Evolutionary conservation across 2,888 invertebrate species (phyloP), one percentile per base, ranked within the genome.

Genomic region (Catocala sponsa): DNA sequence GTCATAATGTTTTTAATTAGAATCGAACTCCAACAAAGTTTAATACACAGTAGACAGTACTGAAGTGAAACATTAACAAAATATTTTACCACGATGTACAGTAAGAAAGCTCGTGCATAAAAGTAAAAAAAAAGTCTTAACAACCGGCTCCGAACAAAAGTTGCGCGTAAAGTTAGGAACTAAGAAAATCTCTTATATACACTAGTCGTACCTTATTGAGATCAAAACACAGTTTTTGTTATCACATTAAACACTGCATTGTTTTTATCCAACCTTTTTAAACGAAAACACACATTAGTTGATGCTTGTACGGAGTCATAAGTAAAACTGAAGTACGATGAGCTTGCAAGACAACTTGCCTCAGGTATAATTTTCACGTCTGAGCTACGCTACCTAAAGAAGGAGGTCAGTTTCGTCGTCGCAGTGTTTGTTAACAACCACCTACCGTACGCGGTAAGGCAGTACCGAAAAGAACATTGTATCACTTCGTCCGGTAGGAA

Each of bases 331-430:
- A 88, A 74, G 72, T 70, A 79, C 79, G 58, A 69, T 79, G 80
- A 78, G 79, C 80, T 79, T 79, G 82, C 79, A 81, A 84, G 84
- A 79, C 86, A 84, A 79, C 78, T 83, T 74, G 82, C 81, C 88
- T 79, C 89, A 90, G 91, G 91, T 91, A 91, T 79, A 79, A 86
- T 89, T 91, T 91, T 89, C 89, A 91, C 87, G 88, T 86, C 70
- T 70, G 60, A 83, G 79, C 76, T 82, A 92, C 66, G 81, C 89
- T 82, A 66, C 82, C 63, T 72, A 71, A 61, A 78, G 71, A 56
- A 77, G 74, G 76, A 82, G 82, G 72, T 74, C 68, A 60, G 68
- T 68, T 55, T 58, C 60, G 50, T 71, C 59, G 55, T 53, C 59
- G 61, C 53, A 41, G 38, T 49, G 64, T 62, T 65, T 58, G 61